Base-by-base conservation (phyloP, 2,888 invertebrate genomes). In the Hydrotaea cyrtoneurina region DNA sequence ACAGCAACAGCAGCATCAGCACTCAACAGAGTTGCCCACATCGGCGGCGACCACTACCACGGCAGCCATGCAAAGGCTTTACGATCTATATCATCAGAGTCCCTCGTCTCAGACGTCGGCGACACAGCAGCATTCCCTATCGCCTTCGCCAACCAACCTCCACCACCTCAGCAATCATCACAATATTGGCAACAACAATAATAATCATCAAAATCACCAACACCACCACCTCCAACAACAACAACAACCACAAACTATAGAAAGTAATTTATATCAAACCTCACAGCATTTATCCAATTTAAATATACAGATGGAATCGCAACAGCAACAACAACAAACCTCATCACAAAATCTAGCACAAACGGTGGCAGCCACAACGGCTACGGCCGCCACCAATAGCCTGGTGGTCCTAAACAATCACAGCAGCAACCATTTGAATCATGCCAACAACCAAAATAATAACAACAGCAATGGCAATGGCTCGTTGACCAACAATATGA, bases 121-220 rank as follows among this genome's bases (percentile, higher is more conserved):
- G 50, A 21, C 72, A 86, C 87, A 87, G 77, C 87, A 87, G 79
- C 86, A 82, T 82, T 79, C 81, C 64, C 76, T 88, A 86, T 86
- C 88, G 84, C 87, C 91, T 82, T 88, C 89, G 82, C 86, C 89
- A 73, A 86, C 87, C 87, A 85, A 83, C 87, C 87, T 84, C 89
- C 86, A 59, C 86, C 86, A 82, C 86, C 80, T 59, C 86, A 80
- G 39, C 85, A 80, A 59, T 85, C 86, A 82, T 86, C 80, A 64
- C 86, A 80, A 43, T 84, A 80, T 55, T 80, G 78, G 64, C 87
- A 83, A 76, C 81, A 74, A 43, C 87, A 87, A 73, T 85, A 80
- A 39, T 80, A 3, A 50, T 50, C 39, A 66, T 11, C 50, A n/a
- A n/a, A n/a, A n/a, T 64, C 88, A 86, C 73, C 86, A 85, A 57